phyloP scores from a whole-genome alignment of 2,888 invertebrate genomes.

The Tetranychus piercei region DNA sequence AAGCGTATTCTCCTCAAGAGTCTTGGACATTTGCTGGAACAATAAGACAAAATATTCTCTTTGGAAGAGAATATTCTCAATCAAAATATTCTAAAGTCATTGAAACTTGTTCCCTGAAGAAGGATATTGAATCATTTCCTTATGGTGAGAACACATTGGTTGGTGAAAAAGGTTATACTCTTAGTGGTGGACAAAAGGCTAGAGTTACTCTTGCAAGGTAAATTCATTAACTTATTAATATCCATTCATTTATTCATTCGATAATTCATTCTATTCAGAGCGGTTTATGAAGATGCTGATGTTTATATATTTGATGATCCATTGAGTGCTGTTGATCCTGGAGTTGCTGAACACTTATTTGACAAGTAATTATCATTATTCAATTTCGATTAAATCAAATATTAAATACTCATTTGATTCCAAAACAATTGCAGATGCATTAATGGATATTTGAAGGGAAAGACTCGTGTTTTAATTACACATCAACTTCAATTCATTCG shows the following conservation, averaged over 20 bases:
- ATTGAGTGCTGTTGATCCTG: conserved; percentile 10
- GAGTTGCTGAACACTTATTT: conserved; percentile 9
- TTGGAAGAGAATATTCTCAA: not conserved
- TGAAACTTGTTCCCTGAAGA: conserved; percentile 30
- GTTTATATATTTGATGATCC: conserved; percentile 11
- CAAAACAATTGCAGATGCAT: too few relatives aligned
- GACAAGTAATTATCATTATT: not conserved
- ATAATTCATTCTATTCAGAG: not conserved
- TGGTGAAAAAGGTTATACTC: conserved; percentile 41
- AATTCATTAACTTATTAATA: too few relatives aligned
- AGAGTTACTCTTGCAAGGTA: conserved; percentile 38
- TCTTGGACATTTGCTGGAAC: conserved; percentile 11
- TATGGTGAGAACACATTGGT: conserved; percentile 38
- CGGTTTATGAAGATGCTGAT: conserved; percentile 10
- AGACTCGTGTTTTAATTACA: conserved; percentile 5
- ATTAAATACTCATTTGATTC: too few relatives aligned
- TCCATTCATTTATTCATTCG: not conserved
- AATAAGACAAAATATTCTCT: conserved; percentile 7
- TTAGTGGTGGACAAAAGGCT: conserved; percentile 41
- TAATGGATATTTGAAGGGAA: not conserved
- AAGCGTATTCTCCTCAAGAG: conserved; percentile 12
- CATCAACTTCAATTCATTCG: conserved; percentile 10
- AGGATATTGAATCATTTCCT: conserved; percentile 36
- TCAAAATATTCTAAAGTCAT: not conserved
- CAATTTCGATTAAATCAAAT: too few relatives aligned